These are phyloP conservation scores for Bacillus rossius DNA, from an alignment of 1,140 invertebrate species.

Conservation along the genomic window DNA sequence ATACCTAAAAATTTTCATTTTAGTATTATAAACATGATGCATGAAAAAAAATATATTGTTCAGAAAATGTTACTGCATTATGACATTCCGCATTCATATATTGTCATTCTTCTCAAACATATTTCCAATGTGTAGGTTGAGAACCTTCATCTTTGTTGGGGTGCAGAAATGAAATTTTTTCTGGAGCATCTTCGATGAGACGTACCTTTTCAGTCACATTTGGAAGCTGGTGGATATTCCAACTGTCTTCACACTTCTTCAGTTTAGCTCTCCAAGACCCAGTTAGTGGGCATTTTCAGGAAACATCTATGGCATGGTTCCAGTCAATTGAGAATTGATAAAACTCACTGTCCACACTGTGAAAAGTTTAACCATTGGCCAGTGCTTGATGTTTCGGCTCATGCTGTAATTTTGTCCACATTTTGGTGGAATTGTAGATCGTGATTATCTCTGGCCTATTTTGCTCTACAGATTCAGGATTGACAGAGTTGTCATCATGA, in stretches of 20 bases:
- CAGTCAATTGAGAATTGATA: conserved; percentile 27
- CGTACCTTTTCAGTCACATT: conserved; percentile 1
- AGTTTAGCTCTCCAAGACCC: background rate
- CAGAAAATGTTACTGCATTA: too few relatives aligned
- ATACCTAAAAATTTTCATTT: too few relatives aligned
- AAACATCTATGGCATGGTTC: conserved; percentile 8
- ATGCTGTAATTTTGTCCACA: conserved; percentile 14
- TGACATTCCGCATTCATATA: too few relatives aligned
- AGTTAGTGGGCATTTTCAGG: conserved; percentile 14
- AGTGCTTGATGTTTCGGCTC: conserved; percentile 21
- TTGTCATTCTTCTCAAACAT: too few relatives aligned
- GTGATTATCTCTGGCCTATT: conserved; percentile 23
- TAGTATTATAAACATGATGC: too few relatives aligned
- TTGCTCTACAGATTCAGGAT: conserved; percentile 28
- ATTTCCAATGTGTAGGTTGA: too few relatives aligned
- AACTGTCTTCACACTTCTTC: conserved; percentile 1
- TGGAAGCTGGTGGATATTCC: background rate
- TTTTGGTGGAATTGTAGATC: conserved; percentile 27
- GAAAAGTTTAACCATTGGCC: conserved; percentile 34
- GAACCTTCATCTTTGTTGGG: too few relatives aligned
- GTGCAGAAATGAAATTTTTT: too few relatives aligned
- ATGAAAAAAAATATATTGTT: too few relatives aligned
- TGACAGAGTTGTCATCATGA: conserved; percentile 21
- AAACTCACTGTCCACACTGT: conserved; percentile 30
- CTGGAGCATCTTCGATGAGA: background rate